Conservation (phyloP, 1,140 invertebrate species). For the Tetragnatha versicolor region DNA sequence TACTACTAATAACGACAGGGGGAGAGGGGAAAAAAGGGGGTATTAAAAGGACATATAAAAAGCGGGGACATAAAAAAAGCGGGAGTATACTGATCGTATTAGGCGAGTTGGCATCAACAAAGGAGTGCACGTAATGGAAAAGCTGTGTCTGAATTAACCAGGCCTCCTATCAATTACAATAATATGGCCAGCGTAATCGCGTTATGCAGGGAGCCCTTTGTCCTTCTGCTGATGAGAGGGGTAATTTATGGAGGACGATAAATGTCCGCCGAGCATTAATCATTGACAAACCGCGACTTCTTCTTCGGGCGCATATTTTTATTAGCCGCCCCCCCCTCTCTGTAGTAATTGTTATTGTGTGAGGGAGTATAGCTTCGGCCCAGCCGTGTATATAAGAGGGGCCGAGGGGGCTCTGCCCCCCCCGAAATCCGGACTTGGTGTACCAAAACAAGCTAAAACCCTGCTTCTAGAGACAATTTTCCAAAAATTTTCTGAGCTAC, state of each 20-base stretch:
- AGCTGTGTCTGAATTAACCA: constrained; percentile 55
- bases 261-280: constrained; percentile 49
- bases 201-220: constrained; percentile 42
- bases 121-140: constrained; percentile 49
- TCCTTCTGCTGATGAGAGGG: constrained; percentile 44
- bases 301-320: too few relatives aligned
- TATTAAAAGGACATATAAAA: constrained; percentile 15
- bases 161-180: constrained; percentile 54
- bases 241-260: constrained; percentile 55
- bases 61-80: neutral
- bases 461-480: too few relatives aligned
- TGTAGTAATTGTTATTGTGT: too few relatives aligned
- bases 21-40: constrained; percentile 18
- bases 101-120: constrained; percentile 42
- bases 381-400: too few relatives aligned
- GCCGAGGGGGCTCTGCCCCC: too few relatives aligned
- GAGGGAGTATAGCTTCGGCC: too few relatives aligned
- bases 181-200: constrained; percentile 51
- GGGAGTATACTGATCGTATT: constrained; percentile 42
- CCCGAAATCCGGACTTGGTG: too few relatives aligned
- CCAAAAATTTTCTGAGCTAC: too few relatives aligned
- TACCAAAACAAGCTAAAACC: too few relatives aligned
- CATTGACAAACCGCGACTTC: constrained; percentile 43
- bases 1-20: constrained; percentile 45
- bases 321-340: too few relatives aligned